Evolutionary conservation across 2,888 invertebrate species (phyloP).

Genomic region (Drosophila buzzatii): DNA sequence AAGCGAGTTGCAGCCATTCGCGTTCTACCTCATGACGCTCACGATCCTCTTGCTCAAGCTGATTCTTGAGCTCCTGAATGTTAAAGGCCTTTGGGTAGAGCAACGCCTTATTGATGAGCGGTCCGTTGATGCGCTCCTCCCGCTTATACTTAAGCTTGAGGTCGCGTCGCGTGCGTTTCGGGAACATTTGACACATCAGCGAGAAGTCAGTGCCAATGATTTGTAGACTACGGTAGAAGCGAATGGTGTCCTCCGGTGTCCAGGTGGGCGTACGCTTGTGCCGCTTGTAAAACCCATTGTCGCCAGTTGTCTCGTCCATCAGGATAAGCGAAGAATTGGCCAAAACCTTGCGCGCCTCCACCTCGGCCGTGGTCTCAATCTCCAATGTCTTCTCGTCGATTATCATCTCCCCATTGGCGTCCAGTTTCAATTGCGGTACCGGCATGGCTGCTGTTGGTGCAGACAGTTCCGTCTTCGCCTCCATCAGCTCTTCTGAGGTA

Average conservation of each 20-base stretch:
- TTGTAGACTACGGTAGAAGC: slow-evolving; percentile 95
- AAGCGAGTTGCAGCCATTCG: slow-evolving; percentile 70
- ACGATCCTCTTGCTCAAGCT: slow-evolving; percentile 86
- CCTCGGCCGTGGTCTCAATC: slow-evolving; percentile 89
- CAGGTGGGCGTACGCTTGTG: slow-evolving; percentile 90
- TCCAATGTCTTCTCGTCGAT: slow-evolving; percentile 93
- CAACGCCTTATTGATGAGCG: slow-evolving; percentile 91
- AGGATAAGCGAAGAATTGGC: slow-evolving; percentile 89
- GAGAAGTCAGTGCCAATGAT: slow-evolving; percentile 97
- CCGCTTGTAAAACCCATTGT: slow-evolving; percentile 89
- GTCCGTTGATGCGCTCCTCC: slow-evolving; percentile 92
- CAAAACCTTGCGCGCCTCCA: slow-evolving; percentile 88
- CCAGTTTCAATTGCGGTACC: slow-evolving; percentile 94
- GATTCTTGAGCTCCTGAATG: slow-evolving; percentile 87
- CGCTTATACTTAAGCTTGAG: slow-evolving; percentile 97
- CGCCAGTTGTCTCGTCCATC: slow-evolving; percentile 87
- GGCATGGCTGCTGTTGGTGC: slow-evolving; percentile 86
- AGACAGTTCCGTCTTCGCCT: slow-evolving; percentile 46
- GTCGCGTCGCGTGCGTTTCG: slow-evolving; percentile 91
- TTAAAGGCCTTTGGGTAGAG: slow-evolving; percentile 90
- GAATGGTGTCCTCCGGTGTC: slow-evolving; percentile 92
- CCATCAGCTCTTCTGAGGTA: slow-evolving; percentile 43
- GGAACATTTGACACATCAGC: slow-evolving; percentile 93
- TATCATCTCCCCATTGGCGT: slow-evolving; percentile 93
- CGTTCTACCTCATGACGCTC: slow-evolving; percentile 67